Evolutionary conservation across 2,888 invertebrate species (phyloP), one percentile per base, ranked within the genome.

Genomic region (Rotaria sp.): DNA sequence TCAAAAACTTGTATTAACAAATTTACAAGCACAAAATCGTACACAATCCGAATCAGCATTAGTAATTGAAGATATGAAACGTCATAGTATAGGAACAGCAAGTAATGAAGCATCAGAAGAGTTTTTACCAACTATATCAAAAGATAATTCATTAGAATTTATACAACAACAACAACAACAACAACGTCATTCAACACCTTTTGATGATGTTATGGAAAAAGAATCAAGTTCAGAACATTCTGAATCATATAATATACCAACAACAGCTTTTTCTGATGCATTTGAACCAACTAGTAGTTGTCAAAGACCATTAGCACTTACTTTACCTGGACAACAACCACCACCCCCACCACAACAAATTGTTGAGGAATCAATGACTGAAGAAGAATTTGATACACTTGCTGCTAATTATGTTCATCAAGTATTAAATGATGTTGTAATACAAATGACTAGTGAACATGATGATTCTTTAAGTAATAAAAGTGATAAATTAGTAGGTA

Each of bases 101-200:
- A 45, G 26, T n/a, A 45, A 41, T 41, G 80, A 80, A 11, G 21
- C 38, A 26, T 45, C 41, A 1, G 80, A 80, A 80, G 67, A 35
- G 38, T 67, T 35, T 18, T 45, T 80, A 80, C 41, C 80, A 15
- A 13, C 80, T 11, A 45, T 80, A 26, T 80, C 80, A 13, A 80
- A 80, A 80, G 80, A 80, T n/a, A 80, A 80, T 45, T 80, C 80
- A 80, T 45, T 80, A 41, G 80, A 80, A 80, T 80, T 45, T n/a
- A 45, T 80, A 3, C 11, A 45, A 38, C 24, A 38, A 24, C n/a
- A n/a, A n/a, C 30, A 67, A 21, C 35, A 67, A 21, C 30, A 67
- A 21, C 67, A 35, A 35, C 67, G 67, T 18, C 67, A 35, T 67
- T 67, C 67, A 35, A 67, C 67, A 35, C 67, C 67, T 0, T 67